These are phyloP conservation scores for Embidobia sp. DNA, from an alignment of 2,888 invertebrate genomes.

Conservation along the genomic window DNA sequence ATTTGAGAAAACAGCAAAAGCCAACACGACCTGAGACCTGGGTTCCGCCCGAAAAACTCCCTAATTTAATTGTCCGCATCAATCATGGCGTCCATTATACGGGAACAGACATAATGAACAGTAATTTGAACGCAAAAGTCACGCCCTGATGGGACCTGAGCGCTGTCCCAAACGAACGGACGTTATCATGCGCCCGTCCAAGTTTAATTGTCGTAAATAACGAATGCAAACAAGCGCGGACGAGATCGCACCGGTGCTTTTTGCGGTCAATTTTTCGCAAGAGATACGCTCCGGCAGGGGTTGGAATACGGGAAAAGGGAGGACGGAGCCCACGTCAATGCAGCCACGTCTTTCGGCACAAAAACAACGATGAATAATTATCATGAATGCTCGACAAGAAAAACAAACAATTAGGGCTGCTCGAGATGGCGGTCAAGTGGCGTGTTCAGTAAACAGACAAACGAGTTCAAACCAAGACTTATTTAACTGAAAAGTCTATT, in stretches of 20 bases:
- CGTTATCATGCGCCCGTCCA: conserved; percentile 65
- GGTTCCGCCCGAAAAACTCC: too few relatives aligned
- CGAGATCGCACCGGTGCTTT: conserved; percentile 71
- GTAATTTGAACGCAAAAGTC: conserved; percentile 59
- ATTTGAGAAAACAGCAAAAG: too few relatives aligned
- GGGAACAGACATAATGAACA: conserved; percentile 50
- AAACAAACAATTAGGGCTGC: conserved; percentile 78
- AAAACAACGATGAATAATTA: conserved; percentile 79
- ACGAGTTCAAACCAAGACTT: conserved; percentile 32
- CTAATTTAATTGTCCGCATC: conserved; percentile 56
- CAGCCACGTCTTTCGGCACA: conserved; percentile 70
- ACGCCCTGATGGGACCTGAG: conserved; percentile 55
- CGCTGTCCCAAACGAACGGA: conserved; percentile 48
- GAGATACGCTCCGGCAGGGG: conserved; percentile 47
- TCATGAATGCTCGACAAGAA: conserved; percentile 75
- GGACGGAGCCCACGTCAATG: conserved; percentile 70
- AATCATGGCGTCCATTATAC: conserved; percentile 57
- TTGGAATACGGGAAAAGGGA: conserved; percentile 53
- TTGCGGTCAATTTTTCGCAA: conserved; percentile 75
- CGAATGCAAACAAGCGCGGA: conserved; percentile 65
- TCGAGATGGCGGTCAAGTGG: conserved; percentile 77
- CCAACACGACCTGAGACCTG: too few relatives aligned
- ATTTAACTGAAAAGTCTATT: conserved; percentile 23
- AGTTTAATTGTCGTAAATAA: conserved; percentile 69
- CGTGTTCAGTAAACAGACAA: conserved; percentile 74